Base-by-base conservation (phyloP, 2,888 invertebrate species). In the Cephus rjabovi region DNA sequence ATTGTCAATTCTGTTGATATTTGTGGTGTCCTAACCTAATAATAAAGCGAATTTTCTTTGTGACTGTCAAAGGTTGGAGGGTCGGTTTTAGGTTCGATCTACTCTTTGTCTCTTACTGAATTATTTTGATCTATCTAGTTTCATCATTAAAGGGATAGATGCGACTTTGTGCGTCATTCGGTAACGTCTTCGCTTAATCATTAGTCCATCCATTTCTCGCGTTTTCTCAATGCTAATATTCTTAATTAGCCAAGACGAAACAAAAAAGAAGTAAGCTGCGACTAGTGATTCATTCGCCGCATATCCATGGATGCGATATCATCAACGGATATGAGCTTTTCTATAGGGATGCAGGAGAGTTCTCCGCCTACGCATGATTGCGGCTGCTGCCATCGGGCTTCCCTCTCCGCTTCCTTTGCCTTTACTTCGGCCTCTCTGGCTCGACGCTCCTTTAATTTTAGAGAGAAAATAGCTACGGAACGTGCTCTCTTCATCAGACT, bases 401-500 rank as follows among this genome's bases (percentile, higher is more conserved):
- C 93, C 86, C 93, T 93, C 82, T 93, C 93, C 34, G 93, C 93
- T 80, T 94, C 94, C 79, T 94, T 94, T 37, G 95, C 95, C 79
- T 95, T 95, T 77, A 93, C 92, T 81, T 95, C 95, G 0, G 96
- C 96, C 88, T 97, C 97, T 40, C 96, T 92, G 78, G 96, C 96
- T 77, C 96, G 93, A n/a, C 95, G 93, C 86, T 95, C 95, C 86
- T 95, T 95, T 81, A 97, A 92, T 78, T 97, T 97, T 75, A 97
- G 92, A 9, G 97, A 97, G 92, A 97, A 97, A 88, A 97, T 96
- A 9, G 97, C 97, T 73, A 97, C 97, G 0, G 96, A 96, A 23
- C 97, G 93, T 11, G 97, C 97, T 76, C 97, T 94, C 91, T 97
- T 97, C 92, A 97, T 96, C 35, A 97, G 90, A 84, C 95, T 95